These are phyloP conservation scores for Ommatoiulus sabulosus DNA, from an alignment of 2,888 invertebrate species.

Conservation along the genomic window DNA sequence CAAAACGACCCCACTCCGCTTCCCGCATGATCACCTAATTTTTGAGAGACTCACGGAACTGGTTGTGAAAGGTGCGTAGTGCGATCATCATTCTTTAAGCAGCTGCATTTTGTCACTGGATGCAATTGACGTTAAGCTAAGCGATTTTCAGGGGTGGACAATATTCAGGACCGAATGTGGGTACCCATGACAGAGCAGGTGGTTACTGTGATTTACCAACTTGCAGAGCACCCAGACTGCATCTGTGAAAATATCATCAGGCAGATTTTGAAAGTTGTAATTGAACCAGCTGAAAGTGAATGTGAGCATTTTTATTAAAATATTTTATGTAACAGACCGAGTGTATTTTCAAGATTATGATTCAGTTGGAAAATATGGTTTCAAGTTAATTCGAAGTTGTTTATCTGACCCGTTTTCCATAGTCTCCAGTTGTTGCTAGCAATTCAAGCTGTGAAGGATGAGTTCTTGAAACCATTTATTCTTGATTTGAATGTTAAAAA, in stretches of 20 bases:
- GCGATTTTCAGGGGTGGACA: conserved; percentile 67
- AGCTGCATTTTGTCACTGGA: background rate
- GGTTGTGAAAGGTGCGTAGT: background rate
- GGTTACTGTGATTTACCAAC: conserved; percentile 74
- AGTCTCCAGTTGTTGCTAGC: too few species aligned
- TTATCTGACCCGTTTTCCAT: too few species aligned
- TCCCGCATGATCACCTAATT: conserved; percentile 71
- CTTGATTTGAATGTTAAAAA: too few species aligned
- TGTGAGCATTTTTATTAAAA: background rate
- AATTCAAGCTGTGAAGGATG: too few species aligned
- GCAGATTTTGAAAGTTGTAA: conserved; percentile 15
- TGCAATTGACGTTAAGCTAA: background rate
- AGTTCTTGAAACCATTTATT: too few species aligned
- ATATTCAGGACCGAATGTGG: conserved; percentile 70
- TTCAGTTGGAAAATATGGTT: too few species aligned
- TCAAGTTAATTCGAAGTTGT: too few species aligned
- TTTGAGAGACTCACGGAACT: conserved; percentile 70
- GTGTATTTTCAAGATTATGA: too few species aligned
- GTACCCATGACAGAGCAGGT: conserved; percentile 73
- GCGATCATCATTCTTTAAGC: background rate
- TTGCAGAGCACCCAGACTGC: conserved; percentile 74
- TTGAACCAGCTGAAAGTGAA: background rate
- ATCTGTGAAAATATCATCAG: conserved; percentile 66
- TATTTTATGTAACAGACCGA: background rate
- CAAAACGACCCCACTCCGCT: conserved; percentile 60